These are phyloP conservation scores for Tokudaia muenninki DNA, from an alignment of 2,797 vertebrate genomes.

Conservation along the genomic window DNA sequence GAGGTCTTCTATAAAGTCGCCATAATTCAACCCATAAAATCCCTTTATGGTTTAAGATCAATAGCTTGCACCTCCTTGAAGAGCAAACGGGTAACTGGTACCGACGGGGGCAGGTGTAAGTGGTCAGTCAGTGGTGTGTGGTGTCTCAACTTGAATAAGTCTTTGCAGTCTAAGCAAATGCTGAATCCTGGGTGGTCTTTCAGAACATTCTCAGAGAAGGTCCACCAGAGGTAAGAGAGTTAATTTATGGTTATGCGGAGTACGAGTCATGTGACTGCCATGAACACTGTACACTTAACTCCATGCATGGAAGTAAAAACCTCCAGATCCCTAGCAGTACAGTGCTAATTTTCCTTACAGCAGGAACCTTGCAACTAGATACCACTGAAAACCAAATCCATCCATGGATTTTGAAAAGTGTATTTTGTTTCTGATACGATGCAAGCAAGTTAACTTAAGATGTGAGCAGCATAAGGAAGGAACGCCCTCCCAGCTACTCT, in stretches of 20 bases:
- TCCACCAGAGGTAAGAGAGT: conserved; percentile 50
- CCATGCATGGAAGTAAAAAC: conserved; percentile 67
- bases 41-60: conserved; percentile 71
- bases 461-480: background rate
- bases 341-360: conserved; percentile 53
- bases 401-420: conserved; percentile 1
- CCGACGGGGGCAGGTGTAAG: conserved; percentile 40
- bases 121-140: conserved; percentile 22
- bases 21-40: conserved; percentile 71
- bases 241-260: conserved; percentile 76
- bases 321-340: conserved; percentile 63
- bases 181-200: conserved; percentile 74
- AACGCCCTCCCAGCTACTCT: background rate
- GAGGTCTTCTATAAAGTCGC: conserved; percentile 69
- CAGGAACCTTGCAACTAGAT: background rate
- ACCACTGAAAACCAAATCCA: conserved; percentile 41
- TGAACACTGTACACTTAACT: conserved; percentile 74
- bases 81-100: conserved; percentile 46
- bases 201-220: conserved; percentile 66
- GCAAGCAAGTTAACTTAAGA: conserved; percentile 35
- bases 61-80: conserved; percentile 62
- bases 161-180: conserved; percentile 64
- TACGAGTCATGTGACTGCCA: conserved; percentile 71
- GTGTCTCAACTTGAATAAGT: conserved; percentile 51
- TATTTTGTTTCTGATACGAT: background rate